A percentile compares a stretch with the other conserved stretches of the same genome.
Conservation (phyloP, 2,113 vertebrate species). For the Labeo catla region DNA sequence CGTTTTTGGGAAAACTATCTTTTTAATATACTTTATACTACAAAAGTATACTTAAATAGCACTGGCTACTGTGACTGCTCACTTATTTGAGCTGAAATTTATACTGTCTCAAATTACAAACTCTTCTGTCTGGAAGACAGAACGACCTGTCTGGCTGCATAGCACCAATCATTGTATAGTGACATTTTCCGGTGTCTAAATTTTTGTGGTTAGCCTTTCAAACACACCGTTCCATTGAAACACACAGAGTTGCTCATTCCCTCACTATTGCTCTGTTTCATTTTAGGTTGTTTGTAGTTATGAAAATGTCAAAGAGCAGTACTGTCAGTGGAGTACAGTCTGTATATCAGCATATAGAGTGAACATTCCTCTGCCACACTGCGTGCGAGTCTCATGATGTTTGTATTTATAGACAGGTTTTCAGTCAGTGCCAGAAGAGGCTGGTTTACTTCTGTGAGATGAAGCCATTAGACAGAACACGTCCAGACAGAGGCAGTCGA, state of each 20-base stretch:
- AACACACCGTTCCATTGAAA: neutral
- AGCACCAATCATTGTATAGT: neutral
- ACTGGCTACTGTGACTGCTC: neutral
- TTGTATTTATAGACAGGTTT: constrained; percentile 33
- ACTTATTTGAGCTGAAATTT: neutral
- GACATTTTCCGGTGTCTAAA: constrained; percentile 1
- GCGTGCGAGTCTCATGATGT: constrained; percentile 12
- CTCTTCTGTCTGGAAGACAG: neutral
- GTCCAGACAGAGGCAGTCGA: constrained; percentile 19
- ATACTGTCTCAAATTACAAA: neutral
- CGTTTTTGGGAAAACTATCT: no score
- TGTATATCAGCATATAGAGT: neutral
- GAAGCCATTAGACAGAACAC: constrained; percentile 5
- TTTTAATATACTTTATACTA: no score
- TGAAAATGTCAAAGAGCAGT: neutral
- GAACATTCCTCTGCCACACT: neutral
- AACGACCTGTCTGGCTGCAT: neutral
- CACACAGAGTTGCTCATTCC: neutral
- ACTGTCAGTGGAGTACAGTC: neutral
- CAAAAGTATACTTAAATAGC: neutral
- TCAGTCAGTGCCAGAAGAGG: neutral
- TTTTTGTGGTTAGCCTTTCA: constrained; percentile 43
- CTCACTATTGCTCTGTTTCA: neutral
- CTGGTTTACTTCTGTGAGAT: constrained; percentile 1
- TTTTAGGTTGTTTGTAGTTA: neutral